Conservation (phyloP, 2,888 invertebrate species). For the Acleris sparsana region DNA sequence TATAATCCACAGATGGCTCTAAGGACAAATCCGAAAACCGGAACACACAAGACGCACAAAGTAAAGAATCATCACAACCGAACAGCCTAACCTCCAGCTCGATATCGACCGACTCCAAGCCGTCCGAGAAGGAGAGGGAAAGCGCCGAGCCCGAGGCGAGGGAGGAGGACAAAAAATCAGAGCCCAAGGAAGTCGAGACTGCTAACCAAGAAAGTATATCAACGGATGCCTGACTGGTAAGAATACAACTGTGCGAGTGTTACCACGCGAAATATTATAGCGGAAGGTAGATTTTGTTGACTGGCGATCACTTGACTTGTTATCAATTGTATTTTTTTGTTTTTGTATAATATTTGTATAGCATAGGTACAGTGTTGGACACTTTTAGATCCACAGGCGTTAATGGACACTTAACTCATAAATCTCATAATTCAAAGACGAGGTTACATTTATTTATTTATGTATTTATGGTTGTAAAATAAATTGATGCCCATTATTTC, state of each 20-base stretch:
- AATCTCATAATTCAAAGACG: too few relatives aligned
- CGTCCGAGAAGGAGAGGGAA: conserved; percentile 54
- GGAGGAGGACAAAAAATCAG: conserved; percentile 44
- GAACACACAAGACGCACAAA: conserved; percentile 68
- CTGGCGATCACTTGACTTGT: conserved; percentile 37
- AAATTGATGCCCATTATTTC: too few relatives aligned
- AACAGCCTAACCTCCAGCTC: conserved; percentile 75
- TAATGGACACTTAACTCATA: too few relatives aligned
- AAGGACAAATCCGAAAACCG: conserved; percentile 70
- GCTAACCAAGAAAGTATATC: conserved; percentile 52
- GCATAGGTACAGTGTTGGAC: background rate
- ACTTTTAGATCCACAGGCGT: too few relatives aligned
- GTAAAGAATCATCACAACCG: conserved; percentile 74
- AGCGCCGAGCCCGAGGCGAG: conserved; percentile 41
- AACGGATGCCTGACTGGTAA: conserved; percentile 71
- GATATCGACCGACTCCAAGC: conserved; percentile 73
- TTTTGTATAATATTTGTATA: background rate
- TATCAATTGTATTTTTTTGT: background rate
- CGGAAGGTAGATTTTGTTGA: conserved; percentile 49
- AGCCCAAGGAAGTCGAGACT: conserved; percentile 45
- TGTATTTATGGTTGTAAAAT: too few relatives aligned
- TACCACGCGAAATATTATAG: conserved; percentile 58
- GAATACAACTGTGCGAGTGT: conserved; percentile 55
- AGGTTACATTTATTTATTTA: too few relatives aligned
- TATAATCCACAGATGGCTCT: conserved; percentile 51